Base-by-base conservation (phyloP, 2,888 invertebrate genomes). In the Nipponacmea schrenckii region DNA sequence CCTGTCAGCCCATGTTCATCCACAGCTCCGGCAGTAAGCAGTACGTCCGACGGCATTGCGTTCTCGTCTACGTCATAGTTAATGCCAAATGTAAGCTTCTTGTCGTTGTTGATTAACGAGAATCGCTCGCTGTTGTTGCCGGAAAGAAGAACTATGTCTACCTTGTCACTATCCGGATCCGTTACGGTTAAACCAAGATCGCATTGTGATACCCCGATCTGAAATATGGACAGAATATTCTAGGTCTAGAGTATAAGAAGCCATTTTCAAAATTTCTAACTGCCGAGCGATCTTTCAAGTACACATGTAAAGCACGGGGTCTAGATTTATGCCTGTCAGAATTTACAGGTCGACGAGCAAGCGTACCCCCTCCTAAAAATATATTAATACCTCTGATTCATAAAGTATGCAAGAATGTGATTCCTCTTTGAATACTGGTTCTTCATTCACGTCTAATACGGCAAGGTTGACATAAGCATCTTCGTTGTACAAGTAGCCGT, bases 1-100 rank as follows among this genome's bases (percentile, higher is more conserved):
- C 56, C 56, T 56, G 56, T 56, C 14, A 56, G 56, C 20, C 56
- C 56, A 10, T 56, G 56, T 56, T 56, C 56, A 24, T 56, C 56
- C 20, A 56, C 56, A 24, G 56, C 56, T 24, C 20, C 56, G 24
- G 14, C 56, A 2, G 56, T 56, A 24, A 56, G 12, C 20, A 56
- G 20, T 2, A 24, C 56, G 8, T 56, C 56, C 2, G 56, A 12
- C 2, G 56, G 56, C 56, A 56, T 56, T 24, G 56, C 56, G 24
- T 56, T 24, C 12, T 56, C 56, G n/a, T 56, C 56, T 8, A 56
- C 56, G 24, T 56, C 56, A 56, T 56, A 56, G 56, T 56, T 56
- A 15, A 56, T 56, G 56, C 24, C 24, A 24, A 56, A 56, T 4
- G 56, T 56, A 24, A 56, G 24, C 24, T 56, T 56, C 24, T 56